Evolutionary conservation across 2,888 invertebrate genomes (phyloP), one percentile per base, ranked within the genome.

Genomic region (Timema podura): DNA sequence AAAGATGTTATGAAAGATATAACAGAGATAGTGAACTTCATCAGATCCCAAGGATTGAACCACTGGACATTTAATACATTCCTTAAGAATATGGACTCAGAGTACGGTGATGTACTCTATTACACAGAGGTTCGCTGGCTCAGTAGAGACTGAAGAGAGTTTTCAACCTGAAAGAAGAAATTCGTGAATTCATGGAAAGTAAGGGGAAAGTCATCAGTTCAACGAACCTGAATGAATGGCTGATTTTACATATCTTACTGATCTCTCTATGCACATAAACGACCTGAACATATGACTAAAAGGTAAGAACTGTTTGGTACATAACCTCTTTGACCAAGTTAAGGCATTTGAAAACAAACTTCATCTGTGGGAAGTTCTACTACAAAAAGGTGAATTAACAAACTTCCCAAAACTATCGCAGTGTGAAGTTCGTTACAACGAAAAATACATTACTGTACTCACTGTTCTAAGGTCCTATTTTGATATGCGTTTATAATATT

Each of bases 1-100:
- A 64, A 70, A 11, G 16, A 65, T 46, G 57, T 68, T 16, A 68
- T 70, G 70, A 64, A 70, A 67, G 54, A 64, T 51, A 65, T 64
- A 49, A 68, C 65, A n/a, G 10, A 11, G n/a, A 47, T 68, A 15
- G 47, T 64, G 44, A 65, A 70, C 64, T 68, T 45, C 54, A 68
- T 54, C 51, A 61, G 65, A 68, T 64, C 64, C 16, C n/a, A 57
- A 57, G n/a, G 57, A 57, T 57, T 57, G 57, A 57, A n/a, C 57
- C 57, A n/a, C 57, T 8, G 8, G 15, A 30, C 15, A 57, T 57
- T 57, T 57, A 9, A 11, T 15, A n/a, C 15, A 57, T 57, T 57
- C 30, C 47, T 49, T 57, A 59, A 48, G 47, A 15, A 10, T 13
- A 48, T 44, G 48, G 48, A 57, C 45, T 11, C 61, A 44, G 59